phyloP scores from a whole-genome alignment of 2,797 vertebrate genomes.

The Sebastes hubbsi region DNA sequence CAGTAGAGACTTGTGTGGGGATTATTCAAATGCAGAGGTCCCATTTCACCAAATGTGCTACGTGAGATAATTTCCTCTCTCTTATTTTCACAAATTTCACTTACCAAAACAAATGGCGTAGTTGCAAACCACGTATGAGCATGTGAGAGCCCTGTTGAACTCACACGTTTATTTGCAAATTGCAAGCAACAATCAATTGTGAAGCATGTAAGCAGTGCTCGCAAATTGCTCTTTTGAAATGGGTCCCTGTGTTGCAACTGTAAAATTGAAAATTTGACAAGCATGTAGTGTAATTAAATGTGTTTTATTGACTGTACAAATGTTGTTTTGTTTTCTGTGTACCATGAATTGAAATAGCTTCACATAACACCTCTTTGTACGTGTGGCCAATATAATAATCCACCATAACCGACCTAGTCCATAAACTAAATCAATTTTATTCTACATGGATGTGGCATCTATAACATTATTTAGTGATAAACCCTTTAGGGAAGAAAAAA shows the following conservation, averaged over 20 bases:
- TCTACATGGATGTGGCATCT: neutral
- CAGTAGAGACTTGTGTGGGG: neutral
- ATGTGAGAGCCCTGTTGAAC: neutral
- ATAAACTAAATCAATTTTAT: neutral
- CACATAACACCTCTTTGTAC: neutral
- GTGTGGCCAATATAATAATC: neutral
- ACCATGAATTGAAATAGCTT: neutral
- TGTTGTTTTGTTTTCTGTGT: neutral
- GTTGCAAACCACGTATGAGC: neutral
- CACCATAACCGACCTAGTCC: neutral
- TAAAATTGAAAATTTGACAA: neutral
- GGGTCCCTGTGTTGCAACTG: neutral
- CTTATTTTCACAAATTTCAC: neutral
- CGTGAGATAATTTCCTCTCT: neutral
- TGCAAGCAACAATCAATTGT: neutral
- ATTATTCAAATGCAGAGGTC: neutral
- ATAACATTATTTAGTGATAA: neutral
- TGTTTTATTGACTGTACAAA: neutral
- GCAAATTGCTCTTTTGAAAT: neutral
- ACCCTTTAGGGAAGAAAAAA: neutral
- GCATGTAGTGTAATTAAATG: neutral
- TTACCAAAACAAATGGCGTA: neutral
- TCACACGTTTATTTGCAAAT: neutral
- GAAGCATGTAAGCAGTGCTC: neutral
- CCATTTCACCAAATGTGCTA: neutral